These are phyloP conservation scores for Enteromius afrohamiltoni DNA, from an alignment of 2,797 vertebrate genomes.

Conservation along the genomic window DNA sequence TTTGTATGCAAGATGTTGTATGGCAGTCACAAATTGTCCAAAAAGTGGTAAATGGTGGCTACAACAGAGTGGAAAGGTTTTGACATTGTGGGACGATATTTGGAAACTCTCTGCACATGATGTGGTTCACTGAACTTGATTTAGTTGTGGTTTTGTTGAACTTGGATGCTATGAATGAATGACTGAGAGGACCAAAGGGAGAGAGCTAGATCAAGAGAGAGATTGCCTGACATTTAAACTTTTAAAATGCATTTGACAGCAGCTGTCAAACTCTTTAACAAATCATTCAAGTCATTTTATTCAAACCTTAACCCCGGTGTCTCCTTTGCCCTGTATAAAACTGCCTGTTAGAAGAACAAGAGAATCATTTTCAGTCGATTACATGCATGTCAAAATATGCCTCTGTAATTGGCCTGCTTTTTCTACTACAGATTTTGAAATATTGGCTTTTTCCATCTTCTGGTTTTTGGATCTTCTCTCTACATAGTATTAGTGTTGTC, in stretches of 20 bases:
- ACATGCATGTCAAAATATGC: background rate
- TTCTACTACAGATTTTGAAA: background rate
- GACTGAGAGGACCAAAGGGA: background rate
- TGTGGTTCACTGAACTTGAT: background rate
- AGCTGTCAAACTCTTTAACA: constrained; percentile 27
- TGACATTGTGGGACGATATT: constrained; percentile 22
- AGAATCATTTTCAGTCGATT: background rate
- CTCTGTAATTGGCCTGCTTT: background rate
- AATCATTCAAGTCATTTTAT: background rate
- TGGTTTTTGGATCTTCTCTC: background rate
- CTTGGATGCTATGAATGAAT: constrained; percentile 9
- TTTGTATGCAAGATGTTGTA: background rate
- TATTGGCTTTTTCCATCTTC: background rate
- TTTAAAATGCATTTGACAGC: constrained; percentile 26
- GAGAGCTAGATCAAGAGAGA: constrained; percentile 45
- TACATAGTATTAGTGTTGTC: background rate
- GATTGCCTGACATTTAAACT: constrained; percentile 32
- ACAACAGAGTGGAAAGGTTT: background rate
- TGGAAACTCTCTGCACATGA: background rate
- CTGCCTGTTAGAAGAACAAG: background rate
- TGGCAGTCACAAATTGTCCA: background rate
- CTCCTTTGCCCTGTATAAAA: background rate
- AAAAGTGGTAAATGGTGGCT: background rate
- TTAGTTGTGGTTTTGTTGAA: constrained; percentile 18
- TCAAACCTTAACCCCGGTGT: background rate